Conservation (phyloP, 2,888 invertebrate species). For the Cryptocephalus primarius region DNA sequence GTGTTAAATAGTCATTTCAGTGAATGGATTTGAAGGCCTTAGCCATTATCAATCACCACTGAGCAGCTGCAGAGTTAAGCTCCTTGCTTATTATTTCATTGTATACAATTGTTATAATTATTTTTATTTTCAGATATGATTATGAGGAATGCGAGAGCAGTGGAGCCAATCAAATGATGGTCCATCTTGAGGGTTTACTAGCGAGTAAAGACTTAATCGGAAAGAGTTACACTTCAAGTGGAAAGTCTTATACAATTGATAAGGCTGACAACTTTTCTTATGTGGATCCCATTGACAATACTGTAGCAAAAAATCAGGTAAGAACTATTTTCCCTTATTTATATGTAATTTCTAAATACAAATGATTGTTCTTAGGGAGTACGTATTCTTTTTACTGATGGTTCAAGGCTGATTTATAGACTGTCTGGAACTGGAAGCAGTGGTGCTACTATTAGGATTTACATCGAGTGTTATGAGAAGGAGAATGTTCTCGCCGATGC, state of each 20-base stretch:
- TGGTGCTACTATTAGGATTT: constrained; percentile 93
- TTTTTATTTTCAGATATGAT: constrained; percentile 61
- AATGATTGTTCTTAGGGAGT: constrained; percentile 57
- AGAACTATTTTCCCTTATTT: not conserved
- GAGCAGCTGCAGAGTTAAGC: too few species aligned
- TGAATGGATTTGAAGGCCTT: too few species aligned
- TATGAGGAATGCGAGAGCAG: constrained; percentile 92
- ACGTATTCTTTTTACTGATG: constrained; percentile 87
- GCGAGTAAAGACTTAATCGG: constrained; percentile 52
- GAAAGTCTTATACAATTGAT: constrained; percentile 67
- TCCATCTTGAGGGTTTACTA: constrained; percentile 59
- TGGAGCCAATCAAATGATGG: constrained; percentile 86
- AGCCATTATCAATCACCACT: too few species aligned
- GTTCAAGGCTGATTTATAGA: constrained; percentile 85
- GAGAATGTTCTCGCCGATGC: constrained; percentile 56
- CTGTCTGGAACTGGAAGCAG: constrained; percentile 97
- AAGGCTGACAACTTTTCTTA: constrained; percentile 91
- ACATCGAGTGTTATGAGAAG: constrained; percentile 88
- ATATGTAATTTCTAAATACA: not conserved
- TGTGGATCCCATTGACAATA: constrained; percentile 89
- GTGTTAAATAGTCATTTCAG: too few species aligned
- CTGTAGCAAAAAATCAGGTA: constrained; percentile 80
- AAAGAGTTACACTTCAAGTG: constrained; percentile 43
- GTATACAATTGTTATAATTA: too few species aligned
- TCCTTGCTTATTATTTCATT: too few species aligned